Base-by-base conservation (phyloP, 2,797 vertebrate species). In the Bucorvus abyssinicus region DNA sequence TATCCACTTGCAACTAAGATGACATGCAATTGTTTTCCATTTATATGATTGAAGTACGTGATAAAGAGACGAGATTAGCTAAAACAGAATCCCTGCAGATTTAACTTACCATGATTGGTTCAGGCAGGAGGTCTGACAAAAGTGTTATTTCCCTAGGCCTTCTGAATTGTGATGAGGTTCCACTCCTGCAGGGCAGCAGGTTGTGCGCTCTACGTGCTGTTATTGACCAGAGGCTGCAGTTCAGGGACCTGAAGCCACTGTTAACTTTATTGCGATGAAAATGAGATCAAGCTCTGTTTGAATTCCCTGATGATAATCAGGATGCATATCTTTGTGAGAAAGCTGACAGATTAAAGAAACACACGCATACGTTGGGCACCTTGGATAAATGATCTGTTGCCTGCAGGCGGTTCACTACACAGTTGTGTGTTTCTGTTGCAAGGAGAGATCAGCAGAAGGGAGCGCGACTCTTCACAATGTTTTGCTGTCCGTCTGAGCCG, bases 401-500 rank as follows among this genome's bases (percentile, higher is more conserved):
- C 90, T 30, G 75, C 47, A 86, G 87, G 82, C 36, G 47, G 52
- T 56, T 83, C 40, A 10, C 47, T 47, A 27, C 5, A 27, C 27
- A 56, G 67, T 40, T 75, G 50, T 55, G 53, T 74, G 64, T 27
- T 69, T 21, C 5, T 53, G 12, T 74, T 61, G 73, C 61, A 73
- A 47, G 69, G 7, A 63, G 34, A 63, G 61, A 95, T 73, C 34
- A 87, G 63, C 57, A 65, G 87, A 78, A 79, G 40, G 50, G 67
- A 83, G 20, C 0, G 4, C 14, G 50, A 52, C 76, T 77, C 18
- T 53, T 78, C 38, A 26, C n/a, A 27, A 1, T 23, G 38, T 56
- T 89, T 78, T 81, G 53, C 38, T 75, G 30, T 85, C 80, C 84
- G 47, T 76, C 65, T 96, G 36, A 13, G 82, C 55, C 90, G 57